Evolutionary conservation across 2,797 vertebrate species (phyloP).

Genomic region (Urosaurus nigricauda): DNA sequence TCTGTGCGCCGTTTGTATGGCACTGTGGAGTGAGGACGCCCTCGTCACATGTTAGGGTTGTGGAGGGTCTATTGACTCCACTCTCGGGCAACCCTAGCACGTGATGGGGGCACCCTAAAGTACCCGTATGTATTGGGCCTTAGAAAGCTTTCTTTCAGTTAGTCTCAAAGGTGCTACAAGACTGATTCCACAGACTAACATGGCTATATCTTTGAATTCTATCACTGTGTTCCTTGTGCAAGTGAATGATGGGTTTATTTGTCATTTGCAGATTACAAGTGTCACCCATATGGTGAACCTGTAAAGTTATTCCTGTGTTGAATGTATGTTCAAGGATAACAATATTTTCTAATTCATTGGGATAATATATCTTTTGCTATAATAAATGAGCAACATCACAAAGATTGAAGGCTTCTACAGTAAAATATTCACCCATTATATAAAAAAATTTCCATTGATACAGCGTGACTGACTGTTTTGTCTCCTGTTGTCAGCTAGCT

Average conservation of each 20-base stretch:
- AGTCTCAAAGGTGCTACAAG: no score
- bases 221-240: not conserved
- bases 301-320: not conserved
- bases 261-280: not conserved
- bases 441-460: not conserved
- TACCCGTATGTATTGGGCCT: no score
- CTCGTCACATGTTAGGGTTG: no score
- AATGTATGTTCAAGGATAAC: not conserved
- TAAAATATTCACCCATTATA: conserved; percentile 5
- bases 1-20: no score
- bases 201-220: no score
- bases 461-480: conserved; percentile 44
- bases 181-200: no score
- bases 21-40: no score
- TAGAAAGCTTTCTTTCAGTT: no score
- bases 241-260: not conserved
- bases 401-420: not conserved
- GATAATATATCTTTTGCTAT: not conserved
- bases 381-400: not conserved
- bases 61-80: no score
- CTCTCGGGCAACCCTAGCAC: no score
- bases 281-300: not conserved
- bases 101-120: no score
- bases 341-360: not conserved
- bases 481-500: conserved; percentile 82